Conservation (phyloP, 2,113 vertebrate genomes). For the Dryoscopus gambensis region DNA sequence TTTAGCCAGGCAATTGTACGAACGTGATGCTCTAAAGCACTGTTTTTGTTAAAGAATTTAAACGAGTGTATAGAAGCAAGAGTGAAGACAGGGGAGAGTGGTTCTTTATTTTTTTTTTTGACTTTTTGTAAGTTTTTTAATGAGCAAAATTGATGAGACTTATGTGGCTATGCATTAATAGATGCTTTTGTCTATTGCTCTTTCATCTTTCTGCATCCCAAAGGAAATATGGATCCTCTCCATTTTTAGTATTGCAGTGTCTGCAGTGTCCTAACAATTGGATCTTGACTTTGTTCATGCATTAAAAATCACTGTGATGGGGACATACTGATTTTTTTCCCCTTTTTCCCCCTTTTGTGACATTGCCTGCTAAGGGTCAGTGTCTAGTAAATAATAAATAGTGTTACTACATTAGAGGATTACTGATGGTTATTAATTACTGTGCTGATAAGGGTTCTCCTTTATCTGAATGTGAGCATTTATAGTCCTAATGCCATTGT, state of each 20-base stretch:
- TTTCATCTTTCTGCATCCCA: background rate
- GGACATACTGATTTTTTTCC: accelerated
- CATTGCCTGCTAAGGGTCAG: background rate
- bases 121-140: background rate
- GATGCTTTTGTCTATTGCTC: background rate
- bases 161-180: background rate
- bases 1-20: background rate
- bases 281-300: background rate
- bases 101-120: background rate
- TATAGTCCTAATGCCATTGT: background rate
- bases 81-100: background rate
- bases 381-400: background rate
- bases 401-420: background rate
- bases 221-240: background rate
- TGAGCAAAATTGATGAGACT: background rate
- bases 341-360: accelerated
- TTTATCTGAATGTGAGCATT: background rate
- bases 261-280: background rate
- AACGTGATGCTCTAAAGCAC: background rate
- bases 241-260: background rate
- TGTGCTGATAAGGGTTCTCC: background rate
- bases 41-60: background rate
- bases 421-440: background rate
- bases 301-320: background rate
- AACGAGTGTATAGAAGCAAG: background rate